Evolutionary conservation across 1,140 invertebrate genomes (phyloP), one percentile per base, ranked within the genome.

Genomic region (Cepaea nemoralis): DNA sequence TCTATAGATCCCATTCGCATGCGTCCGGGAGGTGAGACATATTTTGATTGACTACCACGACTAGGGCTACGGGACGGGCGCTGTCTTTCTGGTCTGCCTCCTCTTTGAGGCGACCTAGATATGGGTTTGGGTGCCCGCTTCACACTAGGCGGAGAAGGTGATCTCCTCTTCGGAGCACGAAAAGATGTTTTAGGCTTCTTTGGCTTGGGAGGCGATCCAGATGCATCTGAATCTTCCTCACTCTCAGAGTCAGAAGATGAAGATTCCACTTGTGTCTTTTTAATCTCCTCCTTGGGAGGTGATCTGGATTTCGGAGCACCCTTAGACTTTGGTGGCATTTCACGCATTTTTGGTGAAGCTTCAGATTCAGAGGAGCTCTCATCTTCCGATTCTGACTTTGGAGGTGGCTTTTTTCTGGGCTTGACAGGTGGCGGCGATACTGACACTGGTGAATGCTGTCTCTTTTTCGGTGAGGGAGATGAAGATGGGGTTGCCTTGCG

Each of bases 171-270:
- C 50, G 75, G 31, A 69, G 77, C 63, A 31, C 63, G n/a, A 24
- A 37, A 14, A 45, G 63, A 27, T 31, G 42, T 78, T 69, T 31
- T 27, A 0, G 37, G 27, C n/a, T 69, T 78, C 42, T 78, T 69
- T 27, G 69, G 78, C 6, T 67, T 42, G 37, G 78, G 69, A 37
- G 67, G 78, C 0, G 63, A 42, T 27, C 66, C 77, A 42, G 77
- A 78, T 6, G 45, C 77, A 1, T 78, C 77, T 40, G 77, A 78
- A 1, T 78, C 77, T 35, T 69, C 75, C 27, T 77, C 77, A 69
- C 77, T 78, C 22, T 78, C 77, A n/a, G 77, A 78, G 14, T 69
- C 77, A 24, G 77, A 78, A n/a, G 77, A 78, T n/a, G 77, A 78
- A 19, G 40, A 35, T 37, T 31, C n/a, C 73, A 50, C 48, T 55